Conservation (phyloP, 2,888 invertebrate species). For the Agrilus cyanescens region DNA sequence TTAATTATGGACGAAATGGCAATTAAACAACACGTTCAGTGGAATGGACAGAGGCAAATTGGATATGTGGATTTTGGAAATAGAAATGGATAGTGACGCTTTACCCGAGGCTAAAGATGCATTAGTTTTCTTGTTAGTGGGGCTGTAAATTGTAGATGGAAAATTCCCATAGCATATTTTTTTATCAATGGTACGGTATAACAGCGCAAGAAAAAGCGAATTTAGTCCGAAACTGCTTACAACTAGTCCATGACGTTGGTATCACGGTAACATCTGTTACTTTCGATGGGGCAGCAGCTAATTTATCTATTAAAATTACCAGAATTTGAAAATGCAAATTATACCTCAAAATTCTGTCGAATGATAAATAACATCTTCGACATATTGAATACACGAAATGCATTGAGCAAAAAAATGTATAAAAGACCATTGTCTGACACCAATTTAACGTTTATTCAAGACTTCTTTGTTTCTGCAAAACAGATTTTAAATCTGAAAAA, state of each 20-base stretch:
- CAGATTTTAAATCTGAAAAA: no score
- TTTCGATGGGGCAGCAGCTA: slow-evolving; percentile 15
- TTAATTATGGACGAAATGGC: slow-evolving; percentile 24
- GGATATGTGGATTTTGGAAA: slow-evolving; percentile 15
- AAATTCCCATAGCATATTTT: no score
- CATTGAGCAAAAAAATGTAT: no score
- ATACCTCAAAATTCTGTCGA: no score
- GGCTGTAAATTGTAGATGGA: not conserved
- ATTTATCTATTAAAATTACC: no score
- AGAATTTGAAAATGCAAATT: no score
- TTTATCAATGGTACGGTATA: no score
- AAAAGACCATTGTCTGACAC: no score
- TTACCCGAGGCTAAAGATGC: slow-evolving; percentile 2
- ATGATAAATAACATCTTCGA: no score
- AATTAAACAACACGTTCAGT: slow-evolving; percentile 18
- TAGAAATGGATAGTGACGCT: not conserved
- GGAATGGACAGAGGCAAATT: slow-evolving; percentile 14
- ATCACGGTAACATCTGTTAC: slow-evolving; percentile 12
- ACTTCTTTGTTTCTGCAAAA: no score
- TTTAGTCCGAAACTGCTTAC: slow-evolving; percentile 12
- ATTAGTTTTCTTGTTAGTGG: not conserved
- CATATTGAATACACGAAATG: no score
- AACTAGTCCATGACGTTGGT: slow-evolving; percentile 13
- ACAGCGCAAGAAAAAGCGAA: slow-evolving; percentile 8
- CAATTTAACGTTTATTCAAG: no score